phyloP scores from a whole-genome alignment of 2,113 vertebrate genomes.

The Felis catus region DNA sequence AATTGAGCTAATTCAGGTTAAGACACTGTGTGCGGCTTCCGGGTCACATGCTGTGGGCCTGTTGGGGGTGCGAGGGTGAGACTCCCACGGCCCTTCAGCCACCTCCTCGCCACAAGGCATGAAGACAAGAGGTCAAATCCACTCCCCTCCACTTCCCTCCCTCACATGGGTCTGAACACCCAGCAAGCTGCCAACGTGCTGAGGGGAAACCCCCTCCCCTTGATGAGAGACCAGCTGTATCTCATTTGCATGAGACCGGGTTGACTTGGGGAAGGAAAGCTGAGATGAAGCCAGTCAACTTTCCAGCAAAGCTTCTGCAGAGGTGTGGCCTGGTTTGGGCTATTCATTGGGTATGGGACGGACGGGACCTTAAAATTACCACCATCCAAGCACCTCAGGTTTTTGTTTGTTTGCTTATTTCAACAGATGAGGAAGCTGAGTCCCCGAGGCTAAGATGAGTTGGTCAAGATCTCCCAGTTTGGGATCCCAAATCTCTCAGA shows the following conservation, averaged over 20 bases:
- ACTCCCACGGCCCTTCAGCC: background rate
- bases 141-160: background rate
- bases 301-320: background rate
- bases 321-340: background rate
- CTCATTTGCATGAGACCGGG: background rate
- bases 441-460: background rate
- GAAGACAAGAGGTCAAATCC: background rate
- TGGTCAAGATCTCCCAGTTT: background rate
- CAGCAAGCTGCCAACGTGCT: background rate
- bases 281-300: background rate
- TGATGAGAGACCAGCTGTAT: background rate
- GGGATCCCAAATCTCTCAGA: background rate
- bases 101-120: background rate
- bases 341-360: background rate
- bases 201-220: background rate
- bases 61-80: background rate
- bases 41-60: background rate
- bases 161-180: background rate
- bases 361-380: background rate
- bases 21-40: background rate
- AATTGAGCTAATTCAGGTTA: background rate
- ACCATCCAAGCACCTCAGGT: background rate
- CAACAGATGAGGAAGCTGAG: background rate
- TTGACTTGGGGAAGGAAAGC: background rate
- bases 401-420: slow-evolving; percentile 24